phyloP scores from a whole-genome alignment of 1,140 invertebrate species.

The Aphaenogaster floridana region DNA sequence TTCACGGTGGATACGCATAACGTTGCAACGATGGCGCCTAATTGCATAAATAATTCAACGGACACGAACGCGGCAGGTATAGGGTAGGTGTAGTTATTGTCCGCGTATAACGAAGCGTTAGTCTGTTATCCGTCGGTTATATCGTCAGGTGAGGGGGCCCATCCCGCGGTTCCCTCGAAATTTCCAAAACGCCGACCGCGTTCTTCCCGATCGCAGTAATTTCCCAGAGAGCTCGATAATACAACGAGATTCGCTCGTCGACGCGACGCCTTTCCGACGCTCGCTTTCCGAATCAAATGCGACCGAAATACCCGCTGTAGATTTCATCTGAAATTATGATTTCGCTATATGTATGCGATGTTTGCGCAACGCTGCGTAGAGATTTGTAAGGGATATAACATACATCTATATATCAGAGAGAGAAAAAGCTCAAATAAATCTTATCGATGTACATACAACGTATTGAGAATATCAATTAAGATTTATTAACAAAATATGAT shows the following conservation, averaged over 20 bases:
- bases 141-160: slow-evolving; percentile 69
- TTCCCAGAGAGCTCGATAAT: slow-evolving; percentile 48
- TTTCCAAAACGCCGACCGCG: slow-evolving; percentile 66
- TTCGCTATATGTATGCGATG: not conserved
- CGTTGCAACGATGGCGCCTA: slow-evolving; percentile 77
- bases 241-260: slow-evolving; percentile 5
- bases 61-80: slow-evolving; percentile 69
- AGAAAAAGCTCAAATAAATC: not conserved
- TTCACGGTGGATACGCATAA: slow-evolving; percentile 71
- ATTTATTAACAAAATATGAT: not conserved
- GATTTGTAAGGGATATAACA: slow-evolving; percentile 20
- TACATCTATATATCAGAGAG: not conserved
- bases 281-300: not conserved
- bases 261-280: slow-evolving; percentile 21
- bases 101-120: slow-evolving; percentile 80
- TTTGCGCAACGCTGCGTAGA: not conserved
- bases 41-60: slow-evolving; percentile 85
- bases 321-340: slow-evolving; percentile 48
- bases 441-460: not conserved
- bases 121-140: slow-evolving; percentile 81
- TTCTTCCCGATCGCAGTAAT: slow-evolving; percentile 38
- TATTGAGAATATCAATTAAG: not conserved
- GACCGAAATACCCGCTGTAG: not conserved
- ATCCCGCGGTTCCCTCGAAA: slow-evolving; percentile 72
- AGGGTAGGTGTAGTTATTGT: slow-evolving; percentile 78